A percentile compares a stretch with the other conserved stretches of the same genome.
Evolutionary conservation across 2,113 vertebrate species (phyloP).

Genomic region (Phyllopteryx taeniolatus): DNA sequence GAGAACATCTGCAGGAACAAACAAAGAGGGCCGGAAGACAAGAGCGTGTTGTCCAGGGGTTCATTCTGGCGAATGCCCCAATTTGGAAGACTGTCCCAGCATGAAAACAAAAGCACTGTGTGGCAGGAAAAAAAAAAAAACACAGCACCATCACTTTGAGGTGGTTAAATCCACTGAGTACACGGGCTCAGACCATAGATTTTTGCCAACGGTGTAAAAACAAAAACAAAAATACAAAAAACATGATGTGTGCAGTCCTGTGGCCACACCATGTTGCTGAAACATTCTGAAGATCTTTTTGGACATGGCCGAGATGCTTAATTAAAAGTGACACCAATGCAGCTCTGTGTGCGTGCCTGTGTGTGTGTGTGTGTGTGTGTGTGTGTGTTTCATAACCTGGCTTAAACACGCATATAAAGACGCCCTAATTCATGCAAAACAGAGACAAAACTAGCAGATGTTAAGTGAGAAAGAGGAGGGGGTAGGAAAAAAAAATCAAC

Average conservation of each 20-base stretch:
- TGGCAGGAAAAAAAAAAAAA: constrained; percentile 17
- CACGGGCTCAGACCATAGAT: constrained; percentile 43
- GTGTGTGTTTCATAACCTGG: neutral
- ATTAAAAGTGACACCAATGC: constrained; percentile 37
- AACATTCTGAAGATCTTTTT: constrained; percentile 56
- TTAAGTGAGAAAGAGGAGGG: constrained; percentile 61
- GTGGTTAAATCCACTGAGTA: constrained; percentile 57
- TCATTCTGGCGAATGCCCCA: constrained; percentile 38
- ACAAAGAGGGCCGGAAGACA: neutral
- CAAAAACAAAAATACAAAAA: constrained; percentile 26
- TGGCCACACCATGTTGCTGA: constrained; percentile 55
- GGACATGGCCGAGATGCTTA: constrained; percentile 45
- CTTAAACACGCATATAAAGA: constrained; percentile 9
- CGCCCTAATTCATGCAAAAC: constrained; percentile 41
- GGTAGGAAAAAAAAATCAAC: constrained; percentile 66
- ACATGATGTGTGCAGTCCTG: constrained; percentile 43
- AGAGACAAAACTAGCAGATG: constrained; percentile 45
- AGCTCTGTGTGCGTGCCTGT: constrained; percentile 6
- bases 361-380: neutral
- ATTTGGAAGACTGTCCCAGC: constrained; percentile 11
- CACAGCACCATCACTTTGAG: constrained; percentile 49
- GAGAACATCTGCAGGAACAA: constrained; percentile 21
- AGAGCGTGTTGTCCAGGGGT: constrained; percentile 36
- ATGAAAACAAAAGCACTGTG: constrained; percentile 52
- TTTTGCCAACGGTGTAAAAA: constrained; percentile 50